Evolutionary conservation across 2,797 vertebrate genomes (phyloP).

Genomic region (Lepidocolaptes lacrymiger): DNA sequence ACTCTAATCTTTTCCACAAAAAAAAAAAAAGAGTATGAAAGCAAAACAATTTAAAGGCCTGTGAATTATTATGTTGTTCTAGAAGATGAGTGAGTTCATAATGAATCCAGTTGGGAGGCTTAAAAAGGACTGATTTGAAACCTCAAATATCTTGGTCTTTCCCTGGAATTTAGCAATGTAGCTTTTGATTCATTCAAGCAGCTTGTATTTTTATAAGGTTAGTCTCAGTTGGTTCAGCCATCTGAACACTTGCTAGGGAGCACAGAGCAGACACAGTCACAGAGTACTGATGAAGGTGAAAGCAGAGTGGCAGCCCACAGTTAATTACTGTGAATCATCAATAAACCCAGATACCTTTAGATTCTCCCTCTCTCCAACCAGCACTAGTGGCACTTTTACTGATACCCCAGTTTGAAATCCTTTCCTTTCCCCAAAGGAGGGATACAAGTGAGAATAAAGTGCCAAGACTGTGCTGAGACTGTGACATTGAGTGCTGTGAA

Average conservation of each 20-base stretch:
- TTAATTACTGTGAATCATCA: background rate
- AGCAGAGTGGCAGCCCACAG: background rate
- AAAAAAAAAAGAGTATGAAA: background rate
- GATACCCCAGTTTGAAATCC: background rate
- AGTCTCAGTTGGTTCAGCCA: background rate
- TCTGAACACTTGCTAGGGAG: background rate
- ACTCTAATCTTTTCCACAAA: background rate
- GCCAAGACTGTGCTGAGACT: background rate
- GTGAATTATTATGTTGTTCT: background rate
- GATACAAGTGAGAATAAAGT: background rate
- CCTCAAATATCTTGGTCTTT: background rate
- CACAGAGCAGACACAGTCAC: background rate
- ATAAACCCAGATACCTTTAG: background rate
- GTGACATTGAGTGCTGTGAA: background rate
- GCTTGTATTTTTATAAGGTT: background rate
- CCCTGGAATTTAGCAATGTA: background rate
- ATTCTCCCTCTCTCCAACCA: background rate
- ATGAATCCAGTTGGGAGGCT: background rate
- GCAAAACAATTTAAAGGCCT: background rate
- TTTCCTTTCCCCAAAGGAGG: background rate
- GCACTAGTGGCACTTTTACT: background rate
- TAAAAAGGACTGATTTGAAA: background rate
- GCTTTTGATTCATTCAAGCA: background rate
- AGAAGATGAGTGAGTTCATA: background rate
- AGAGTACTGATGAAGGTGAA: background rate